These are phyloP conservation scores for Florisuga fusca DNA, from an alignment of 2,797 vertebrate genomes.

Conservation along the genomic window DNA sequence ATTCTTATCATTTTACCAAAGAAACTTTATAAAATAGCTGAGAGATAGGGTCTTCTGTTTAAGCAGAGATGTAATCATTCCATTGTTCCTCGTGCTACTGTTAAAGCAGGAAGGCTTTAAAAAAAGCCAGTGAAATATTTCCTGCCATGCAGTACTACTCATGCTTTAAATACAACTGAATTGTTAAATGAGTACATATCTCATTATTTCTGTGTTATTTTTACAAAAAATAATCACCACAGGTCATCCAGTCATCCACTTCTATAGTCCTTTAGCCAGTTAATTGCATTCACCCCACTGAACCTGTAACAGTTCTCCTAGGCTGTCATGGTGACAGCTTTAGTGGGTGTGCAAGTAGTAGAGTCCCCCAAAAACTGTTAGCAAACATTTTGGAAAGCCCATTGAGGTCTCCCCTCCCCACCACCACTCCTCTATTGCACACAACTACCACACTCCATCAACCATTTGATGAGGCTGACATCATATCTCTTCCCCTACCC, in stretches of 20 bases:
- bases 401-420: background rate
- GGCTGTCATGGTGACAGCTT: background rate
- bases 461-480: background rate
- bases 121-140: background rate
- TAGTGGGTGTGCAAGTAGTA: background rate
- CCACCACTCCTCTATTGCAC: background rate
- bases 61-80: background rate
- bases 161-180: background rate
- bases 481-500: background rate
- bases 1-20: background rate
- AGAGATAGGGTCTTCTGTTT: background rate
- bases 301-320: slow-evolving; percentile 1
- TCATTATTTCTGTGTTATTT: background rate
- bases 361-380: background rate
- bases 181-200: background rate
- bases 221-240: background rate
- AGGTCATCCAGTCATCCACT: background rate
- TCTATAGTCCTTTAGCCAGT: background rate
- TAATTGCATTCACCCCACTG: background rate
- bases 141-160: background rate
- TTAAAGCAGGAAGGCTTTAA: background rate
- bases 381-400: background rate
- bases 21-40: background rate
- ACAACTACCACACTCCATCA: background rate
- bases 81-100: background rate